These are phyloP conservation scores for Oncopodura yosiiana DNA, from an alignment of 1,140 invertebrate genomes.

Conservation along the genomic window DNA sequence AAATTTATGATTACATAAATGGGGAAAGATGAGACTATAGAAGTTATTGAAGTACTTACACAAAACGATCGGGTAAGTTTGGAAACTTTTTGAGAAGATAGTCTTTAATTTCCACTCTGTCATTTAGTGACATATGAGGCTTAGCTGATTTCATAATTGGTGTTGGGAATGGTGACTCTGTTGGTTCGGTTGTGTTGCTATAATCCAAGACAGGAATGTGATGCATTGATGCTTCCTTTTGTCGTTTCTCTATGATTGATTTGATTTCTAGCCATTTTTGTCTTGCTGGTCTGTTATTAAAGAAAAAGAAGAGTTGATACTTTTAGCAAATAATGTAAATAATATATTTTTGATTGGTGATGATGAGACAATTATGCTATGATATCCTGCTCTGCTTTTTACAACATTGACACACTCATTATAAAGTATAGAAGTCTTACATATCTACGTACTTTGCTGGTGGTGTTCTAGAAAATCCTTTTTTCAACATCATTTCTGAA, in stretches of 20 bases:
- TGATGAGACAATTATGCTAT: no score
- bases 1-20: no score
- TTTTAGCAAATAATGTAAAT: neutral
- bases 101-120: slow-evolving; percentile 20
- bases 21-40: no score
- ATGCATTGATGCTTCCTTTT: slow-evolving; percentile 11
- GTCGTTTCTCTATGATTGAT: slow-evolving; percentile 30
- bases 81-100: slow-evolving; percentile 27
- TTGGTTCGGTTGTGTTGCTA: slow-evolving; percentile 6
- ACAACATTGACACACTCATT: neutral
- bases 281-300: slow-evolving; percentile 25
- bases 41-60: no score
- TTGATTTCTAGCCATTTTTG: slow-evolving; percentile 35
- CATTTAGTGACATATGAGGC: slow-evolving; percentile 24
- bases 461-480: slow-evolving; percentile 32
- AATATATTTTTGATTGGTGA: no score
- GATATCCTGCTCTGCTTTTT: no score
- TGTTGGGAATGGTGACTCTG: slow-evolving; percentile 34
- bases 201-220: slow-evolving; percentile 15
- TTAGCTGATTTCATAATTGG: slow-evolving; percentile 29
- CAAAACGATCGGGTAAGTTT: slow-evolving; percentile 30
- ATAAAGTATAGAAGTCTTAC: neutral
- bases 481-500: slow-evolving; percentile 36
- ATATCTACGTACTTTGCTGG: slow-evolving; percentile 31
- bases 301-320: no score